phyloP scores from a whole-genome alignment of 64 coral and sea anemone species.

The Stichodactyla mertensii region DNA sequence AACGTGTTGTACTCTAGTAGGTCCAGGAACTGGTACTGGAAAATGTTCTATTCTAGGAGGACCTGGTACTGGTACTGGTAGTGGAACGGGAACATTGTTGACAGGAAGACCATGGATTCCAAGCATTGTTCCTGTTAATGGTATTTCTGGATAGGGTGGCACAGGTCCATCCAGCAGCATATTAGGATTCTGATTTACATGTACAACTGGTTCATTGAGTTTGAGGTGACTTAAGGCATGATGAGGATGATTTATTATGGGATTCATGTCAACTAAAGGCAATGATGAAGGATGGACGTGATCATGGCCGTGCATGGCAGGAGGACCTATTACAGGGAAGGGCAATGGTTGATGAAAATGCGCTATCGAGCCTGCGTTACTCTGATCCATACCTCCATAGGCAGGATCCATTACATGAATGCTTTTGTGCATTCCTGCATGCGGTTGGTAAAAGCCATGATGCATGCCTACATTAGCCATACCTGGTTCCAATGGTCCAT shows the following conservation, averaged over 20 bases:
- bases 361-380: not conserved
- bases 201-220: not conserved
- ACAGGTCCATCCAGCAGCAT: not conserved
- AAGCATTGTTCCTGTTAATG: not conserved
- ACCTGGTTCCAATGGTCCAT: not conserved
- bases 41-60: not conserved
- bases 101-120: constrained; percentile 6
- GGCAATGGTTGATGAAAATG: not conserved
- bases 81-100: not conserved
- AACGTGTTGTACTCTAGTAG: constrained; percentile 36
- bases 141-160: not conserved
- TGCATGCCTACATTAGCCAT: not conserved
- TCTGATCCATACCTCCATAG: not conserved
- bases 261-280: not conserved
- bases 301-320: not conserved
- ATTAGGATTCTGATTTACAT: not conserved
- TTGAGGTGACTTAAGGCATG: not conserved
- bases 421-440: not conserved
- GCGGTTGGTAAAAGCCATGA: constrained; percentile 2
- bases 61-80: not conserved
- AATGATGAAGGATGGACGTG: not conserved
- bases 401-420: constrained; percentile 30
- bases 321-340: not conserved
- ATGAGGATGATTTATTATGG: not conserved
- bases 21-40: constrained; percentile 47